These are phyloP conservation scores for Acropternis orthonyx DNA, from an alignment of 2,797 vertebrate genomes.

Conservation along the genomic window DNA sequence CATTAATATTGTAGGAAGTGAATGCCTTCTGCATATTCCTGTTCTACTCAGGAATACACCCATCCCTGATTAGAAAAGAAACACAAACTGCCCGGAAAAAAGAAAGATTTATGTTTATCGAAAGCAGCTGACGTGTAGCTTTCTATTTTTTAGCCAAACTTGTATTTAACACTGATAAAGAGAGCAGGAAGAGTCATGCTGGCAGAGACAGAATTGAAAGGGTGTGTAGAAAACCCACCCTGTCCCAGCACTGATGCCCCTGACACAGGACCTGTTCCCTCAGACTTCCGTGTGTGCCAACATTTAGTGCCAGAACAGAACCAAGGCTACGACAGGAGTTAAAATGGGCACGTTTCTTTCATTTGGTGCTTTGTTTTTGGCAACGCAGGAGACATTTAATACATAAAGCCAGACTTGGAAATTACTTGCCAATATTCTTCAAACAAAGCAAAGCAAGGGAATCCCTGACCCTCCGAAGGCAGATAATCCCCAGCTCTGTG, in stretches of 20 bases:
- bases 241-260: not conserved
- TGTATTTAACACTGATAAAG: not conserved
- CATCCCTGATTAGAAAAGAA: not conserved
- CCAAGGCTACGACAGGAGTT: not conserved
- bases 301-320: not conserved
- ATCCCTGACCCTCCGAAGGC: not conserved
- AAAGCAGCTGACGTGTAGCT: not conserved
- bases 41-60: not conserved
- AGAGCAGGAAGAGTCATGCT: not conserved
- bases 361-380: conserved; percentile 37
- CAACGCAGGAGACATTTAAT: not conserved
- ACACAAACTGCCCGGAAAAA: not conserved
- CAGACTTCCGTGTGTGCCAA: not conserved
- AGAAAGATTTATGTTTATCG: not conserved
- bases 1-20: not conserved
- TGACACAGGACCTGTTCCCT: not conserved
- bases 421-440: conserved; percentile 33
- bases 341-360: conserved; percentile 34
- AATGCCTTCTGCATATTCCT: not conserved
- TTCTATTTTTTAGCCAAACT: not conserved
- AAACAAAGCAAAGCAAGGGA: conserved; percentile 26
- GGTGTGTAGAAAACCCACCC: not conserved
- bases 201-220: not conserved
- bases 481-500: not conserved
- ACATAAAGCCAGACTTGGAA: conserved; percentile 39